Evolutionary conservation across 1,140 invertebrate species (phyloP), one percentile per base, ranked within the genome.

Genomic region (Alviniconcha marisindica): DNA sequence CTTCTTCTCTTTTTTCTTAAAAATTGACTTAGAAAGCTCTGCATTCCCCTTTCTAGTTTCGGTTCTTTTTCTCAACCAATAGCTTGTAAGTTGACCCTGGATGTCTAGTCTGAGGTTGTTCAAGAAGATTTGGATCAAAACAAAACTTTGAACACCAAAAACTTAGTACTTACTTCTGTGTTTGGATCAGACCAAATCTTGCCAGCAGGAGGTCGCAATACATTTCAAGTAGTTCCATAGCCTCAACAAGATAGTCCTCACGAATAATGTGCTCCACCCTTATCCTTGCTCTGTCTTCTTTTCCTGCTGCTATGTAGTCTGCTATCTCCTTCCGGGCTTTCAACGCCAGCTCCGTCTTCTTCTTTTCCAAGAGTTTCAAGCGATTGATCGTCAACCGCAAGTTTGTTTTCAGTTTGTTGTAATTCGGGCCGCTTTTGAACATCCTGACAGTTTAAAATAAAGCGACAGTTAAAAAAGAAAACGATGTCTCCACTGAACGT

Each of bases 161-260:
- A n/a, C n/a, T n/a, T n/a, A 21, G n/a, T 31, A 88, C 94, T 94
- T 94, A 96, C 95, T 99, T 99, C 96, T 99, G 98, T 94, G 99
- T 98, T 87, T 99, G 97, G 76, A 99, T 96, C 1, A 99, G 94
- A 24, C 99, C 99, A 94, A 99, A 99, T 91, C 98, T 95, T 2
- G 99, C 98, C 28, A 99, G 93, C n/a, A 99, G 93, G 33, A 99
- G 93, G 94, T 99, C 99, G 94, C 98, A 99, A 92, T 98, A 99
- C 98, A 99, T 99, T 94, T 99, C 99, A 2, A 99, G 95, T 71
- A 99, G 95, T 95, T 99, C 99, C 96, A 99, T 98, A 0, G 98
- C 98, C 94, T 99, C 99, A 0, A 99, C 98, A 93, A 99, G 95
- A 93, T 99, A 99, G 94, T 99, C 99, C 94, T 99, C 99, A 38